A percentile compares a stretch with the other conserved stretches of the same genome.
phyloP scores from a whole-genome alignment of 2,888 invertebrate genomes.

The Synanthedon vespiformis region DNA sequence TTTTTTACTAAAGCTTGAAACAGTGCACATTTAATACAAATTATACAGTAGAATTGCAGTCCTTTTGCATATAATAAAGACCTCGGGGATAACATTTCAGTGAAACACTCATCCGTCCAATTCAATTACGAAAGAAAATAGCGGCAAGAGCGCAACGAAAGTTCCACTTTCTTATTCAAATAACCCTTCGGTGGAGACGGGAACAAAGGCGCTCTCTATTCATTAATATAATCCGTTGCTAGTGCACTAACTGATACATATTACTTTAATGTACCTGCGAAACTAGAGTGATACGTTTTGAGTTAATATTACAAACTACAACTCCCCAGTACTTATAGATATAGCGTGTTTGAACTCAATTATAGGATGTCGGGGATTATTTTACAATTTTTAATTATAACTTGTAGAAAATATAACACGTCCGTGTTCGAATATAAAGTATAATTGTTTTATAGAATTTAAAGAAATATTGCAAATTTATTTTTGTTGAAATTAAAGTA shows the following conservation, averaged over 20 bases:
- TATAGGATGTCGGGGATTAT: too few species aligned
- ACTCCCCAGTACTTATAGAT: too few species aligned
- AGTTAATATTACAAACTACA: too few species aligned
- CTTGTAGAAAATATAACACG: too few species aligned
- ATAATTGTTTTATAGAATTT: too few species aligned
- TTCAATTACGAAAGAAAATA: conserved; percentile 61
- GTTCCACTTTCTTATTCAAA: conserved; percentile 60
- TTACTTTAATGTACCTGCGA: too few species aligned
- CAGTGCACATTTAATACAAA: neutral
- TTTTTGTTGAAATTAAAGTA: too few species aligned
- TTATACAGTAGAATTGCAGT: neutral
- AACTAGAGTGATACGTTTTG: too few species aligned
- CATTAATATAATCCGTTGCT: conserved; percentile 50
- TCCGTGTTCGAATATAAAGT: too few species aligned
- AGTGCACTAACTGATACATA: conserved; percentile 13
- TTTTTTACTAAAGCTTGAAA: neutral
- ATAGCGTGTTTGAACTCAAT: too few species aligned
- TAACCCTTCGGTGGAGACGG: conserved; percentile 36
- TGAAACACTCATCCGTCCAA: conserved; percentile 41
- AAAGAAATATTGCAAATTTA: too few species aligned
- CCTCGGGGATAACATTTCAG: conserved; percentile 22
- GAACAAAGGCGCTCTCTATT: conserved; percentile 52
- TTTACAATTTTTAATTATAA: too few species aligned
- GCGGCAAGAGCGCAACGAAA: conserved; percentile 31
- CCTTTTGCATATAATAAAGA: conserved; percentile 5